phyloP scores from a whole-genome alignment of 2,888 invertebrate genomes.

The Agrenia bidenticulata region DNA sequence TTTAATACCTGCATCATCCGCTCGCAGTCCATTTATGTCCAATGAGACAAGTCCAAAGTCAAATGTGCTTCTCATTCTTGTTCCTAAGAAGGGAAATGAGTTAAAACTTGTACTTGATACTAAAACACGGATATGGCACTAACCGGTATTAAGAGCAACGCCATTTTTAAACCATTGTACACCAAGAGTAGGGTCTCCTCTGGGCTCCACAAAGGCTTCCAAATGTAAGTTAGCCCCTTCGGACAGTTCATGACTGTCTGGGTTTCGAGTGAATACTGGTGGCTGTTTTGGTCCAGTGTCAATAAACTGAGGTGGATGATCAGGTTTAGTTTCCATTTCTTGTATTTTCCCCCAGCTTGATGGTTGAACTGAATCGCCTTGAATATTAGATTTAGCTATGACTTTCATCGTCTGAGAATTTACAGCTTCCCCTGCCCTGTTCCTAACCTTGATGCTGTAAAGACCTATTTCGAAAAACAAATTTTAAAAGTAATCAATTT shows the following conservation, averaged over 20 bases:
- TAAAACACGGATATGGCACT: conserved; percentile 13
- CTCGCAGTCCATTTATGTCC: conserved; percentile 80
- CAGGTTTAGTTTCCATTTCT: conserved; percentile 76
- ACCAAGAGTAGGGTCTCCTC: conserved; percentile 59
- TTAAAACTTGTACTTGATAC: conserved; percentile 1
- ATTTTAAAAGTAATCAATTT: too few species aligned
- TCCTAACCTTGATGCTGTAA: conserved; percentile 79
- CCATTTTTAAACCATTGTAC: conserved; percentile 90
- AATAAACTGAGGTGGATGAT: conserved; percentile 61
- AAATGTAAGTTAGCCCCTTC: conserved; percentile 85
- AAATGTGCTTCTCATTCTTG: conserved; percentile 69
- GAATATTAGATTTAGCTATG: conserved; percentile 70
- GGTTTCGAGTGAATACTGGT: conserved; percentile 91
- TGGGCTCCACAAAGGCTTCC: conserved; percentile 87
- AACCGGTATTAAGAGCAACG: conserved; percentile 76
- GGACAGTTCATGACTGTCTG: conserved; percentile 76
- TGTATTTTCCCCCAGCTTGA: conserved; percentile 91
- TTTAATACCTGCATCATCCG: conserved; percentile 71
- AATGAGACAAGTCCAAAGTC: conserved; percentile 95
- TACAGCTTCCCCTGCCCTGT: conserved; percentile 90
- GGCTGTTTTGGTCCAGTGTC: conserved; percentile 84
- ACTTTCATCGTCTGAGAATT: conserved; percentile 88
- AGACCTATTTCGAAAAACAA: too few species aligned
- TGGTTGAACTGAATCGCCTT: conserved; percentile 81
- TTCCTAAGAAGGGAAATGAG: conserved; percentile 12